These are phyloP conservation scores for Cheilosia impressa DNA, from an alignment of 2,888 invertebrate species.

Conservation along the genomic window DNA sequence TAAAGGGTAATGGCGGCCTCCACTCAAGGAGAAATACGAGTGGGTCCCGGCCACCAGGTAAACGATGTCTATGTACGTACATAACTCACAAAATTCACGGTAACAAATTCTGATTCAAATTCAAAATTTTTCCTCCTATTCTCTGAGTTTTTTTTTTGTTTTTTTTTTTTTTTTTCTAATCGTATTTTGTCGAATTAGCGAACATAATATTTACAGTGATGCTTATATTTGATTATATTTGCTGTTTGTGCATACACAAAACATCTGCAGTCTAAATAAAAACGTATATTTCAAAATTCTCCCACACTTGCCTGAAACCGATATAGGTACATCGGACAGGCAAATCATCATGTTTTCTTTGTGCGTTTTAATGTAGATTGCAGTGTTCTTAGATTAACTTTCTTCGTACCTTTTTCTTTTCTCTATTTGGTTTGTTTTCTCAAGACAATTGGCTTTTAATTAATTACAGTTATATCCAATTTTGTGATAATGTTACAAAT, in stretches of 20 bases:
- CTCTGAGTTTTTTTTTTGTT: constrained; percentile 72
- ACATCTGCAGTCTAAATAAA: constrained; percentile 72
- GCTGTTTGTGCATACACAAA: constrained; percentile 58
- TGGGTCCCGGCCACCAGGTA: constrained; percentile 91
- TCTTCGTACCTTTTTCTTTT: constrained; percentile 37
- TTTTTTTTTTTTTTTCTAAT: constrained; percentile 76
- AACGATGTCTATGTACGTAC: constrained; percentile 88
- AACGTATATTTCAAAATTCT: constrained; percentile 1
- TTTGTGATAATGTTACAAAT: constrained; percentile 75
- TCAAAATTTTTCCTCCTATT: constrained; percentile 76
- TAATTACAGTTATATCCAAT: constrained; percentile 69
- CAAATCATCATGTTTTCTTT: not conserved
- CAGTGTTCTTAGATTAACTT: constrained; percentile 66
- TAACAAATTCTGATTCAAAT: constrained; percentile 82
- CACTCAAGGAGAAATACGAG: constrained; percentile 91
- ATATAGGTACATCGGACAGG: not conserved
- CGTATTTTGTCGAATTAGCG: constrained; percentile 50
- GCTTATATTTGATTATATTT: constrained; percentile 58
- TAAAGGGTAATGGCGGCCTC: constrained; percentile 86
- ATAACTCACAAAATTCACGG: constrained; percentile 85
- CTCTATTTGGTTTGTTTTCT: constrained; percentile 67
- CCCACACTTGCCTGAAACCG: not conserved
- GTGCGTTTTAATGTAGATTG: constrained; percentile 67
- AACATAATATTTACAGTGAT: constrained; percentile 48
- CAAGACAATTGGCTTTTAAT: constrained; percentile 71